Percentiles rank a stretch among this genome's conserved stretches.
These are phyloP conservation scores for Gallinago stenura DNA, from an alignment of 2,797 vertebrate species.

Conservation along the genomic window DNA sequence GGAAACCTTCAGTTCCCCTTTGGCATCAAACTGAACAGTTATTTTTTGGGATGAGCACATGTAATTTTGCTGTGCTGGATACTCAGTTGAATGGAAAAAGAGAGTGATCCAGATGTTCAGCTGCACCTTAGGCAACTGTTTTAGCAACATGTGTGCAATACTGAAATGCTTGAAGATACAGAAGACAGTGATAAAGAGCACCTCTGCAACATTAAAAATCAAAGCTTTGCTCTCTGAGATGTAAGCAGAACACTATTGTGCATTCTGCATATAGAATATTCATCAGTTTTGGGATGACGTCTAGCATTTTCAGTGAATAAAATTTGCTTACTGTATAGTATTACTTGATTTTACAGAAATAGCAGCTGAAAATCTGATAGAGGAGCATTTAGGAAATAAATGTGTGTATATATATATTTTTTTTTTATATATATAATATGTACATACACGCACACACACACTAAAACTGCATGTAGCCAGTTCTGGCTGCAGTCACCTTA, in stretches of 20 bases:
- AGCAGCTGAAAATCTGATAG: neutral
- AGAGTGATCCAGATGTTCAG: neutral
- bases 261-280: neutral
- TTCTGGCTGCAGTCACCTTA: neutral
- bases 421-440: neutral
- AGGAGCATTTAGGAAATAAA: neutral
- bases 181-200: neutral
- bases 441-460: neutral
- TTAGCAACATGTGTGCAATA: neutral
- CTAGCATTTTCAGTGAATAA: neutral
- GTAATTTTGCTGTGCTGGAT: neutral
- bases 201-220: neutral
- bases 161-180: neutral
- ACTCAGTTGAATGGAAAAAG: neutral
- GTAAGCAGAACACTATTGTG: neutral
- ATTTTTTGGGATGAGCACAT: neutral
- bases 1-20: neutral
- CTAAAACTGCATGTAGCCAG: neutral
- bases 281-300: neutral
- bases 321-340: neutral
- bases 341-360: neutral
- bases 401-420: neutral
- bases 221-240: neutral
- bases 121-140: constrained; percentile 2
- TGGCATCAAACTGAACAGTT: neutral